These are phyloP conservation scores for Emmelina monodactyla DNA, from an alignment of 2,888 invertebrate species.

Conservation along the genomic window DNA sequence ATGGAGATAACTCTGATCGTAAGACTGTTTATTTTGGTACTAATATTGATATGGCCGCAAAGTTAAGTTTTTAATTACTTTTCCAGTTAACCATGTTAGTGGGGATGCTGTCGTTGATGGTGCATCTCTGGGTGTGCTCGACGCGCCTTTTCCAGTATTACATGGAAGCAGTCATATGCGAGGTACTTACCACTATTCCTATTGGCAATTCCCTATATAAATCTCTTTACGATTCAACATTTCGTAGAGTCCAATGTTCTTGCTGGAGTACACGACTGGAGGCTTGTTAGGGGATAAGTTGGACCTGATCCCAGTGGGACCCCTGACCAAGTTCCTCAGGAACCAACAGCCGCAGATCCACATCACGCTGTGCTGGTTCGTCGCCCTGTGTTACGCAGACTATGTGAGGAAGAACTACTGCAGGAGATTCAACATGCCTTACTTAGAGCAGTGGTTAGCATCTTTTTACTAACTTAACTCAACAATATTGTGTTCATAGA, in stretches of 20 bases:
- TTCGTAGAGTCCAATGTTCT: slow-evolving; percentile 41
- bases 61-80: neutral
- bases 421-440: slow-evolving; percentile 47
- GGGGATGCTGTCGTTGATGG: slow-evolving; percentile 54
- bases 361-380: slow-evolving; percentile 59
- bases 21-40: slow-evolving; percentile 12
- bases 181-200: neutral
- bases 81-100: slow-evolving; percentile 48
- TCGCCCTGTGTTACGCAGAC: slow-evolving; percentile 54
- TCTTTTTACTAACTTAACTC: neutral
- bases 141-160: slow-evolving; percentile 59
- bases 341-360: slow-evolving; percentile 57
- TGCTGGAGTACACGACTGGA: slow-evolving; percentile 52
- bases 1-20: slow-evolving; percentile 49
- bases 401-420: slow-evolving; percentile 55
- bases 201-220: neutral
- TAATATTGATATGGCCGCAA: neutral
- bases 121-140: slow-evolving; percentile 55
- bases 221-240: no score
- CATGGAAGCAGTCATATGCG: slow-evolving; percentile 44
- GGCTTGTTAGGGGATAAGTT: slow-evolving; percentile 37
- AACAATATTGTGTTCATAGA: no score
- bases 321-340: slow-evolving; percentile 43
- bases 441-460: slow-evolving; percentile 57
- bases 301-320: slow-evolving; percentile 37